Evolutionary conservation across 2,888 invertebrate species (phyloP).

Genomic region (Hypomecis punctinalis): DNA sequence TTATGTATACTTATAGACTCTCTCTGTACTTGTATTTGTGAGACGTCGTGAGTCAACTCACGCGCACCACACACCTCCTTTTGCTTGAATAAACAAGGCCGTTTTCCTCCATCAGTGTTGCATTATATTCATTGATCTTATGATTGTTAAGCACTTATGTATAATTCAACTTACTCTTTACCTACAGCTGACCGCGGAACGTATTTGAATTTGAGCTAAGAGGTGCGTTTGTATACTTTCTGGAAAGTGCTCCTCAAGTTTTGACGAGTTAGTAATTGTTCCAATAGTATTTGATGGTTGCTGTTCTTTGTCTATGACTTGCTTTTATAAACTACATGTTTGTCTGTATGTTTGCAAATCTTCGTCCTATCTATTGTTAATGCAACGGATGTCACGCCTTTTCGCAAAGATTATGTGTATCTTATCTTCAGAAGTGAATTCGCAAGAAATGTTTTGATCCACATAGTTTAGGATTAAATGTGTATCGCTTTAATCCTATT

Average conservation of each 20-base stretch:
- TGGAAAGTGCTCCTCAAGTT: too few species aligned
- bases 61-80: conserved; percentile 43
- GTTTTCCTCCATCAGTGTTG: conserved; percentile 13
- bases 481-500: neutral
- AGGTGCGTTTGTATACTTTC: too few species aligned
- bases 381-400: neutral
- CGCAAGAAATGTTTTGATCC: conserved; percentile 14
- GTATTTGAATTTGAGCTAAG: too few species aligned
- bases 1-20: neutral
- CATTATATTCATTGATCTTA: conserved; percentile 21
- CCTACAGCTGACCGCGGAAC: too few species aligned
- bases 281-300: too few species aligned
- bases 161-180: conserved; percentile 2
- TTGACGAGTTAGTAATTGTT: too few species aligned
- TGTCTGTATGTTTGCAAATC: neutral
- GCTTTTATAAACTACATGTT: neutral
- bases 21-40: conserved; percentile 15
- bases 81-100: conserved; percentile 19
- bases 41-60: conserved; percentile 44
- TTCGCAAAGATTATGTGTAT: conserved; percentile 4
- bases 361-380: conserved; percentile 1
- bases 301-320: neutral
- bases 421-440: conserved; percentile 11
- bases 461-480: conserved; percentile 1
- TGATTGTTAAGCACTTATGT: neutral